Evolutionary conservation across 2,888 invertebrate species (phyloP).

Genomic region (Odiellus spinosus): DNA sequence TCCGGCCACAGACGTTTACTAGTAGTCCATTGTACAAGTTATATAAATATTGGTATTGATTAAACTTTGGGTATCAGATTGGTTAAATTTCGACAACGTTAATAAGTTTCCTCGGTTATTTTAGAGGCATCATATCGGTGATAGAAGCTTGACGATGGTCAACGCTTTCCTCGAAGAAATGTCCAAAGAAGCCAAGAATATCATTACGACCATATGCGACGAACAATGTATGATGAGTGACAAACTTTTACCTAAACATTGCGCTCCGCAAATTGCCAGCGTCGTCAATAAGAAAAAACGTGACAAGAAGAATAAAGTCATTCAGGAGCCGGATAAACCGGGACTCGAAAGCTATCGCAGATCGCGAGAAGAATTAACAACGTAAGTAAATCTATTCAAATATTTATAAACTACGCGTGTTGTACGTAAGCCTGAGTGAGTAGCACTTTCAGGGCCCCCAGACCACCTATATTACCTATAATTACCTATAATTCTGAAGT

Average conservation of each 20-base stretch:
- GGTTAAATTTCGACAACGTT: too few relatives aligned
- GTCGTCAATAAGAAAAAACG: slow-evolving; percentile 63
- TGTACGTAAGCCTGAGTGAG: too few relatives aligned
- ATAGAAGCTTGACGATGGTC: slow-evolving; percentile 84
- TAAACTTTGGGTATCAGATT: too few relatives aligned
- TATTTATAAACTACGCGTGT: too few relatives aligned
- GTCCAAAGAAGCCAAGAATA: slow-evolving; percentile 96
- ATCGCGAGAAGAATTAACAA: slow-evolving; percentile 87
- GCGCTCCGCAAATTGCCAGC: slow-evolving; percentile 75
- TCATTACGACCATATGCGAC: slow-evolving; percentile 95
- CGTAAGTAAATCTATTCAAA: slow-evolving; percentile 31
- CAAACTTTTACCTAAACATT: slow-evolving; percentile 84
- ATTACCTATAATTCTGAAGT: too few relatives aligned
- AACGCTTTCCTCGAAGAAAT: slow-evolving; percentile 97
- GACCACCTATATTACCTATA: too few relatives aligned
- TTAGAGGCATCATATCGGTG: slow-evolving; percentile 78
- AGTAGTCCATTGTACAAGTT: too few relatives aligned
- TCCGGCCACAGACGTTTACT: too few relatives aligned
- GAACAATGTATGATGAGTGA: slow-evolving; percentile 95
- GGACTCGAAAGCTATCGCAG: slow-evolving; percentile 91
- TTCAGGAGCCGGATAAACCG: slow-evolving; percentile 71
- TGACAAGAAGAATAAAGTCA: slow-evolving; percentile 56
- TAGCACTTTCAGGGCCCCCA: too few relatives aligned
- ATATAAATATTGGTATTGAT: too few relatives aligned
- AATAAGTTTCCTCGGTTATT: too few relatives aligned